These are phyloP conservation scores for Zoanthus sociatus DNA, from an alignment of 92 coral and sea anemone genomes.

Conservation along the genomic window DNA sequence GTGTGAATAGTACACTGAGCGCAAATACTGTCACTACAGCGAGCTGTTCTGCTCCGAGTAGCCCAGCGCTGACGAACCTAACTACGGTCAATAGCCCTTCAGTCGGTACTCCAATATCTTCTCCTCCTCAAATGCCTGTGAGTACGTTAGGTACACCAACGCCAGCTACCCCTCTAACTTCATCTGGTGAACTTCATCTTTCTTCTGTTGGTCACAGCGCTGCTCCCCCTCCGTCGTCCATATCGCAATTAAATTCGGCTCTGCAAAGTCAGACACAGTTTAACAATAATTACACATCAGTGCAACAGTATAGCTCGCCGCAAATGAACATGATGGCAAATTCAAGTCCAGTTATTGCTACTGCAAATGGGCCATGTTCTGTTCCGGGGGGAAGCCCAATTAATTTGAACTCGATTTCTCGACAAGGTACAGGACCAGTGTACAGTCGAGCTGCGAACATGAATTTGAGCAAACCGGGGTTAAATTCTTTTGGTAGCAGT, in stretches of 20 bases:
- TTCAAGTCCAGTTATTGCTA: conserved; percentile 77
- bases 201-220: conserved; percentile 86
- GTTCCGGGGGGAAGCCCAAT: conserved; percentile 68
- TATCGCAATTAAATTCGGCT: conserved; percentile 91
- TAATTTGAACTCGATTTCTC: conserved; percentile 71
- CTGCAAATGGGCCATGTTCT: conserved; percentile 87
- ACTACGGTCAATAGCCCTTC: conserved; percentile 92
- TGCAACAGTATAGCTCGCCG: conserved; percentile 83
- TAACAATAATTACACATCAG: conserved; percentile 73
- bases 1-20: conserved; percentile 91
- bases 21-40: conserved; percentile 88
- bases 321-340: conserved; percentile 80
- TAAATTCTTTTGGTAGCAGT: conserved; percentile 66
- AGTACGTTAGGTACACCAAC: conserved; percentile 97
- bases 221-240: conserved; percentile 87
- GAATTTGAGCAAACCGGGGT: conserved; percentile 77
- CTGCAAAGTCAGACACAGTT: conserved; percentile 73
- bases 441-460: conserved; percentile 80
- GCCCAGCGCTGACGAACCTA: conserved; percentile 92
- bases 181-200: conserved; percentile 94
- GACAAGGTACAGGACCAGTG: conserved; percentile 78
- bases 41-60: conserved; percentile 91
- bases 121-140: conserved; percentile 97
- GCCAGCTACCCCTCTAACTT: conserved; percentile 95
- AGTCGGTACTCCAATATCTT: conserved; percentile 85